A percentile compares a stretch with the other conserved stretches of the same genome.
phyloP scores from a whole-genome alignment of 2,113 vertebrate species.

The Xiphophorus hellerii region DNA sequence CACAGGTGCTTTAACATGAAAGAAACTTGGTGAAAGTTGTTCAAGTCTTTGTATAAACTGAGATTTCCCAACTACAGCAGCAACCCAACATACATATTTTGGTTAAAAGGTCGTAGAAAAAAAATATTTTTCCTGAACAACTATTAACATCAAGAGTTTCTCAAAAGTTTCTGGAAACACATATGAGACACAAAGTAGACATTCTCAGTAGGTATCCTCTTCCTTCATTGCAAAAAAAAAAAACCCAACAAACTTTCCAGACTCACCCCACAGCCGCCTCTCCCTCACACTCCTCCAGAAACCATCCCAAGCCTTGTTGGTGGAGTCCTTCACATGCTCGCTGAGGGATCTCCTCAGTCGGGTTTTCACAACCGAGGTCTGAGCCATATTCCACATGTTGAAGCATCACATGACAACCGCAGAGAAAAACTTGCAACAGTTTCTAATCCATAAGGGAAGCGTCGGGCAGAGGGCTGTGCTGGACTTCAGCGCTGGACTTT shows the following conservation, averaged over 20 bases:
- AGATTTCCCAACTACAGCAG: not conserved
- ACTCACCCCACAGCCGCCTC: slow-evolving; percentile 82
- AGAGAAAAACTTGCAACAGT: slow-evolving; percentile 5
- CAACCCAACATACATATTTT: not conserved
- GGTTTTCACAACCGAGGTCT: slow-evolving; percentile 33
- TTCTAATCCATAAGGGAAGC: slow-evolving; percentile 23
- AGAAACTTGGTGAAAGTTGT: not conserved
- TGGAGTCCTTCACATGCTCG: slow-evolving; percentile 80
- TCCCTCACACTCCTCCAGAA: slow-evolving; percentile 86
- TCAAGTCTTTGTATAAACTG: not conserved
- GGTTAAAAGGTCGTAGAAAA: not conserved
- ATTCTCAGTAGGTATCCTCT: not conserved
- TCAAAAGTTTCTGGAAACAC: not conserved
- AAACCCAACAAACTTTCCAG: not conserved
- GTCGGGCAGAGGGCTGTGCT: slow-evolving; percentile 21
- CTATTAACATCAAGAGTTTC: not conserved
- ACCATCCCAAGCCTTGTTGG: slow-evolving; percentile 81
- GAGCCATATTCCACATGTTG: slow-evolving; percentile 70
- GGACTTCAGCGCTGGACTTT: slow-evolving; percentile 19
- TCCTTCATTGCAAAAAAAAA: not conserved
- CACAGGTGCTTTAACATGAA: too few species aligned
- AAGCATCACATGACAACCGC: slow-evolving; percentile 32
- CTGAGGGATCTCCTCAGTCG: slow-evolving; percentile 83
- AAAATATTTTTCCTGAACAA: not conserved
- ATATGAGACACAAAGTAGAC: not conserved